Evolutionary conservation across 2,797 vertebrate genomes (phyloP).

Genomic region (Myotis planiceps): DNA sequence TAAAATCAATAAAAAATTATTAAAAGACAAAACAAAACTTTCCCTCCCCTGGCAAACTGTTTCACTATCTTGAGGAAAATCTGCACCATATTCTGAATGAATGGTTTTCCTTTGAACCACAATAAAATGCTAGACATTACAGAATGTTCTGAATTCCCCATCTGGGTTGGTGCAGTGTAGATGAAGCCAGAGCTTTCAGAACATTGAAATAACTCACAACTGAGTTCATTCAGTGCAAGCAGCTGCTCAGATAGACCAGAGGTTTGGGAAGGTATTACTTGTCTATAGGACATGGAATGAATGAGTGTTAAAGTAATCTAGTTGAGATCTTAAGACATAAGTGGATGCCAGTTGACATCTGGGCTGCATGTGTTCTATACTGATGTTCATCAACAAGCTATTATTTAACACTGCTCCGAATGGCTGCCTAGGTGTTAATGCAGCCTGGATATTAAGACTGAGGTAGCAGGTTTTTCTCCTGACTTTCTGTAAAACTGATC

Average conservation of each 20-base stretch:
- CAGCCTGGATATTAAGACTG: neutral
- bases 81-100: neutral
- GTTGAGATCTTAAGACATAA: neutral
- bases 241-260: neutral
- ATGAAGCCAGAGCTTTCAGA: neutral
- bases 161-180: neutral
- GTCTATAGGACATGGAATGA: neutral
- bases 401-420: neutral
- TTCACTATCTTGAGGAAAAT: neutral
- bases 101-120: neutral
- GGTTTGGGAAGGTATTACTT: neutral
- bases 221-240: neutral
- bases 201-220: neutral
- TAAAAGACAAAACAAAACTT: neutral
- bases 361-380: neutral
- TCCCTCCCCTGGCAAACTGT: neutral
- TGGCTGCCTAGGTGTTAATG: neutral
- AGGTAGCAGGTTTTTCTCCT: neutral
- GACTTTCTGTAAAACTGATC: neutral
- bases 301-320: neutral
- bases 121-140: neutral
- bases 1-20: too few species aligned
- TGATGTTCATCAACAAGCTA: neutral
- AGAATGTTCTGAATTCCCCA: neutral
- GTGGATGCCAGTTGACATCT: conserved; percentile 24